A percentile compares a stretch with the other conserved stretches of the same genome.
Conservation (phyloP, 2,797 vertebrate genomes). For the Apogon hyalosoma region DNA sequence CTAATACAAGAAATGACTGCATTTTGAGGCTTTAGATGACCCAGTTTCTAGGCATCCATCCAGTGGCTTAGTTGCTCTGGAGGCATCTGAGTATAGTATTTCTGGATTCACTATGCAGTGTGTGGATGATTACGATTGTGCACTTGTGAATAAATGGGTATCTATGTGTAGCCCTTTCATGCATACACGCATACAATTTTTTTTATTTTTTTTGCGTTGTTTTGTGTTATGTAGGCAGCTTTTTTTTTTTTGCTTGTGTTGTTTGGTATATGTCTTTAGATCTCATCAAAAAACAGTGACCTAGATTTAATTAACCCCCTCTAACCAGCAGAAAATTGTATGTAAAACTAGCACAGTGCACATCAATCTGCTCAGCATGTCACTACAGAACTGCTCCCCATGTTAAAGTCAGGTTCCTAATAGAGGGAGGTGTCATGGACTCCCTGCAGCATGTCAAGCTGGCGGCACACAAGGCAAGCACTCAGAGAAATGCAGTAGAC, state of each 20-base stretch:
- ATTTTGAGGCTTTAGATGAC: conserved; percentile 76
- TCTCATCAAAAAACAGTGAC: conserved; percentile 74
- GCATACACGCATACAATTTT: conserved; percentile 22
- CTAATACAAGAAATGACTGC: conserved; percentile 42
- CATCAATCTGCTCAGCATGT: conserved; percentile 58
- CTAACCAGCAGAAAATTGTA: conserved; percentile 56
- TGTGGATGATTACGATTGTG: conserved; percentile 17
- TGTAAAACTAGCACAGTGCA: conserved; percentile 58
- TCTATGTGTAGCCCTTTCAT: conserved; percentile 8
- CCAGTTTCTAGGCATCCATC: conserved; percentile 77
- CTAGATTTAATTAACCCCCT: conserved; percentile 78
- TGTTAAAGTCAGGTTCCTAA: conserved; percentile 51
- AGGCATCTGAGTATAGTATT: conserved; percentile 63
- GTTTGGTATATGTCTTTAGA: conserved; percentile 50
- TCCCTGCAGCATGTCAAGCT: conserved; percentile 47
- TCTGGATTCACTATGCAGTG: conserved; percentile 53
- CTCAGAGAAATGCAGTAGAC: conserved; percentile 51
- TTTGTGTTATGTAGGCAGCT: conserved; percentile 21
- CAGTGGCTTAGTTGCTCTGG: conserved; percentile 66
- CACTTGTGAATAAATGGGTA: conserved; percentile 14
- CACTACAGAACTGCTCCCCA: conserved; percentile 32
- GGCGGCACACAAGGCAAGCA: conserved; percentile 32
- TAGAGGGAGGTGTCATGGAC: conserved; percentile 46
- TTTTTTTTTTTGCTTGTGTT: conserved; percentile 31
- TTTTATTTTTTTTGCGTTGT: conserved; percentile 20